Evolutionary conservation across 2,888 invertebrate species (phyloP).

Genomic region (Oxyscelio sp.): DNA sequence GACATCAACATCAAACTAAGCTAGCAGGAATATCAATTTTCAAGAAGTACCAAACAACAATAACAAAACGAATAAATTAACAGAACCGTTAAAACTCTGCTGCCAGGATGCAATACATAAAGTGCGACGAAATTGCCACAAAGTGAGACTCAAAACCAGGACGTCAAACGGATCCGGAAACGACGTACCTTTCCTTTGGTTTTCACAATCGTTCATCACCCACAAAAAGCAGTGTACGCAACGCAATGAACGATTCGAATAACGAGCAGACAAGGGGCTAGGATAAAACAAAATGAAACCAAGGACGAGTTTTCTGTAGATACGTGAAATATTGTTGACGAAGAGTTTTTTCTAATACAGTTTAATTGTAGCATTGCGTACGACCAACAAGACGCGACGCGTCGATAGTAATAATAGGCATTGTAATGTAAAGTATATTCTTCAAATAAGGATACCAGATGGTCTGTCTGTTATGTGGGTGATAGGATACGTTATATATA

Average conservation of each 20-base stretch:
- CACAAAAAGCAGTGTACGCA: neutral
- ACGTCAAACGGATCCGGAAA: constrained; percentile 14
- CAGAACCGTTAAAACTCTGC: constrained; percentile 78
- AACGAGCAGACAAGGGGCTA: neutral
- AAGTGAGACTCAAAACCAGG: constrained; percentile 31
- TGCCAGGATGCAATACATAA: constrained; percentile 84
- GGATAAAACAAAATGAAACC: constrained; percentile 13
- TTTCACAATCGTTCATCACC: constrained; percentile 2
- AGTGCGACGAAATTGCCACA: constrained; percentile 48
- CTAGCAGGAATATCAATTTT: too few relatives aligned
- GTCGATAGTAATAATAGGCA: too few relatives aligned
- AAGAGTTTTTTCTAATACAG: constrained; percentile 86
- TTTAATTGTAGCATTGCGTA: constrained; percentile 87
- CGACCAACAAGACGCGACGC: too few relatives aligned
- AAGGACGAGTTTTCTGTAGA: constrained; percentile 85
- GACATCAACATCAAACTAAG: too few relatives aligned
- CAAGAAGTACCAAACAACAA: neutral
- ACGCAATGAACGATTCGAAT: neutral
- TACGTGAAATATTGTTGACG: constrained; percentile 85
- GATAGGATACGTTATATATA: too few relatives aligned
- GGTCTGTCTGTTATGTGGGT: too few relatives aligned
- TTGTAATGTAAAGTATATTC: too few relatives aligned
- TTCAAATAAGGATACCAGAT: too few relatives aligned
- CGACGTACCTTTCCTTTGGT: constrained; percentile 14
- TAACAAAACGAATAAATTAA: neutral